Evolutionary conservation across 2,797 vertebrate genomes (phyloP).

Genomic region (Phalanger gymnotis): DNA sequence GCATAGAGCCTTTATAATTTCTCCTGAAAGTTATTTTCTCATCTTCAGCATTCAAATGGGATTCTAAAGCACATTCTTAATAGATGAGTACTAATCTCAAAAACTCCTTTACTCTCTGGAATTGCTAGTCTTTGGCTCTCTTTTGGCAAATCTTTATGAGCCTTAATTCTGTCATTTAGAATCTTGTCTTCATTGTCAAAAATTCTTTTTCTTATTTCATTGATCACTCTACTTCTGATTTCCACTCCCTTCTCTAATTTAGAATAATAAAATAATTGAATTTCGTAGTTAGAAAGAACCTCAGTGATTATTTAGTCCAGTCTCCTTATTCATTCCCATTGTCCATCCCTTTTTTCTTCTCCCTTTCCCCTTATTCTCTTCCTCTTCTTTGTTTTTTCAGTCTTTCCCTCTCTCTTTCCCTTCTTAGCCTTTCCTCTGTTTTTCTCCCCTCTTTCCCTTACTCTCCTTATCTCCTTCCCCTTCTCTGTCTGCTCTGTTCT

Average conservation of each 20-base stretch:
- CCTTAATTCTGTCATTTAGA: slow-evolving; percentile 3
- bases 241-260: not conserved
- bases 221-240: not conserved
- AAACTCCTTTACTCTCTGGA: not conserved
- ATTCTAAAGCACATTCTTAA: slow-evolving; percentile 36
- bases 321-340: not conserved
- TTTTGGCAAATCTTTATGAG: slow-evolving; percentile 12
- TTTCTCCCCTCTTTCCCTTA: not conserved
- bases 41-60: slow-evolving; percentile 17
- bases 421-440: not conserved
- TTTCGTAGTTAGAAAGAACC: not conserved
- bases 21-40: not conserved
- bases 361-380: not conserved
- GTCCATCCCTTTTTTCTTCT: not conserved
- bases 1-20: not conserved
- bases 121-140: not conserved
- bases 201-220: slow-evolving; percentile 36
- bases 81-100: not conserved
- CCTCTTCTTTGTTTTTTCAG: not conserved
- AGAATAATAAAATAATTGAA: not conserved
- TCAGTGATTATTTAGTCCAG: not conserved
- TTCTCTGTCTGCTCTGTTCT: not conserved
- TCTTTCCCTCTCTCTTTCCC: not conserved
- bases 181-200: not conserved
- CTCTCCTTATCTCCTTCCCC: not conserved